phyloP scores from a whole-genome alignment of 2,888 invertebrate species.

The Mayetiola destructor region DNA sequence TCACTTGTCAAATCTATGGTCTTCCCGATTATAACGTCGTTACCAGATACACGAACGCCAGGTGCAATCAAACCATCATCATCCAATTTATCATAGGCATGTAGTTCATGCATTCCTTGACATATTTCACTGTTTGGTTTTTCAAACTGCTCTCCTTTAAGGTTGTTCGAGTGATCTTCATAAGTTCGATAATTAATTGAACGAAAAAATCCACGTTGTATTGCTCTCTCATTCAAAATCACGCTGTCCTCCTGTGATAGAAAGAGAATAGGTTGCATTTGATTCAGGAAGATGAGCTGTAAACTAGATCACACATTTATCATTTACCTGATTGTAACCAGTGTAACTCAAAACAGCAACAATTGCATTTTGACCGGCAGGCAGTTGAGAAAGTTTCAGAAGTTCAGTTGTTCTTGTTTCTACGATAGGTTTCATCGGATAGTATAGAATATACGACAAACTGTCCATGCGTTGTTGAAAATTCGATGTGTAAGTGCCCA shows the following conservation, averaged over 20 bases:
- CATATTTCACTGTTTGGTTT: conserved; percentile 90
- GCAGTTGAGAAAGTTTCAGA: conserved; percentile 79
- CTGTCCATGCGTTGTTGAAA: conserved; percentile 99
- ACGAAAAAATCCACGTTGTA: conserved; percentile 94
- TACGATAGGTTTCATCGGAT: conserved; percentile 98
- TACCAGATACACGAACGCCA: conserved; percentile 95
- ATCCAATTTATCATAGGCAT: conserved; percentile 95
- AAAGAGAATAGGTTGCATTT: neutral
- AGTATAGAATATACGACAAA: conserved; percentile 93
- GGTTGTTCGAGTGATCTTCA: conserved; percentile 87
- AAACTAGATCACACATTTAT: neutral
- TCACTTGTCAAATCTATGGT: conserved; percentile 92
- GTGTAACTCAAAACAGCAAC: conserved; percentile 99
- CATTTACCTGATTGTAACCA: conserved; percentile 76
- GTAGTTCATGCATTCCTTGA: conserved; percentile 93
- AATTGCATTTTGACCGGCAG: conserved; percentile 94
- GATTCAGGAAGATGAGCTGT: neutral
- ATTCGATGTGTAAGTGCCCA: conserved; percentile 99
- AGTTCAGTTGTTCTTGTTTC: conserved; percentile 99
- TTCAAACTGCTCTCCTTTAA: conserved; percentile 93
- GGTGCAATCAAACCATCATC: conserved; percentile 99
- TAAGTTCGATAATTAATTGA: conserved; percentile 94
- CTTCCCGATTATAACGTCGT: conserved; percentile 98
- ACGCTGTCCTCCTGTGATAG: conserved; percentile 77
- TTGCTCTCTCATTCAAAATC: conserved; percentile 94